Base-by-base conservation (phyloP, 2,113 vertebrate species). In the Abramis brama region DNA sequence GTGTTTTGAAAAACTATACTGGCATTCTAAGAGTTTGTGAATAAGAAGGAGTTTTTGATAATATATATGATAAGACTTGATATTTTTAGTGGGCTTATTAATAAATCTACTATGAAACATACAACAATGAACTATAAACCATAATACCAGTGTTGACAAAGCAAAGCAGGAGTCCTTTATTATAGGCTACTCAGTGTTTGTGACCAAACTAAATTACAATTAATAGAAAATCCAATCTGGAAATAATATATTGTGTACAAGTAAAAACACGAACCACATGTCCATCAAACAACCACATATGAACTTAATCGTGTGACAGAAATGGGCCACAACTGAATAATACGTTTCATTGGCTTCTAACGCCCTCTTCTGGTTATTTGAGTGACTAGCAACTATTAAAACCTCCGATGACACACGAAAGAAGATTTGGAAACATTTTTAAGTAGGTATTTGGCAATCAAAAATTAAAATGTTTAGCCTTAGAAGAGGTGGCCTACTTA, bases 321-420 rank as follows among this genome's bases (percentile, higher is more conserved):
- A 75, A 75, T 75, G 71, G 6, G 1, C 6, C 12, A 47, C 12
- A 57, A 21, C 6, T 57, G 6, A 21, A 23, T 36, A 21, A 36
- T 47, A 39, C 13, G 5, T 70, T 59, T 47, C 10, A 39, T 43
- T 39, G 27, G 47, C 27, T 64, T 86, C 45, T 86, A 52, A 6
- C 79, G 43, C 85, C 70, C 43, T 9, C 84, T 78, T 68, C 59
- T 79, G 74, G 45, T 76, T 62, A 79, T 79, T 62, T 43, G 17
- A 19, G 30, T 21, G 43, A 52, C 25, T 60, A 47, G 50, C n/a
- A 77, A 11, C 4, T 33, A 21, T 50, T 36, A 71, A 23, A 43
- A 2, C 11, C 17, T 15, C 23, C 50, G 15, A 21, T 52, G 25
- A 77, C 19, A 33, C 62, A 19, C 21, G 8, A 75, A 36, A 59